A percentile compares a stretch with the other conserved stretches of the same genome.
Conservation (phyloP, 2,113 vertebrate genomes). For the Lanius collurio region DNA sequence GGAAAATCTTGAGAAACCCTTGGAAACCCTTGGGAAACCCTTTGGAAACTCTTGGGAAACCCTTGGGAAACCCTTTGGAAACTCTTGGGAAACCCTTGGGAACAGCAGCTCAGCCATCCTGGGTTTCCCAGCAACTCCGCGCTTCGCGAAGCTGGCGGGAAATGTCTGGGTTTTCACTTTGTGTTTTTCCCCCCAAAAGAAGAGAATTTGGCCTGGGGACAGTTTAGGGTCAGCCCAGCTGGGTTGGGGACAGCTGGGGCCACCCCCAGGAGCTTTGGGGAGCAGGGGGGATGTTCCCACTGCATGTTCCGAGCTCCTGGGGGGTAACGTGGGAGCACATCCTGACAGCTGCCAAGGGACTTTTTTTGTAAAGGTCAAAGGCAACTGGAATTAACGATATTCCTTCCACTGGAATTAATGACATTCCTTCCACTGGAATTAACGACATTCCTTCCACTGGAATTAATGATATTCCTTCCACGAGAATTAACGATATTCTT, state of each 20-base stretch:
- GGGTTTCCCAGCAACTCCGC: too few relatives aligned
- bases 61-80: too few relatives aligned
- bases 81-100: neutral
- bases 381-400: neutral
- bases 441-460: neutral
- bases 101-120: accelerated
- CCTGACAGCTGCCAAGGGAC: neutral
- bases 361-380: neutral
- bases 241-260: neutral
- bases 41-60: too few relatives aligned
- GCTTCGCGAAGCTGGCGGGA: accelerated
- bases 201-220: neutral
- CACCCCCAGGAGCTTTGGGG: neutral
- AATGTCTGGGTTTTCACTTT: neutral
- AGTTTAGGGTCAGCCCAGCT: neutral
- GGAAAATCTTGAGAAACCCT: too few relatives aligned
- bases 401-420: neutral
- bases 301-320: neutral
- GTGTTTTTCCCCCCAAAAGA: accelerated
- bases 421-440: too few relatives aligned
- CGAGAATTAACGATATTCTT: too few relatives aligned
- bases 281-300: neutral
- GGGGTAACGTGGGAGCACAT: neutral
- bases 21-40: too few relatives aligned
- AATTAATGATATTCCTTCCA: neutral